Evolutionary conservation across 30 jellyfish, hydroid and myxozoan genomes (phyloP).

Genomic region (Mastigias papua): DNA sequence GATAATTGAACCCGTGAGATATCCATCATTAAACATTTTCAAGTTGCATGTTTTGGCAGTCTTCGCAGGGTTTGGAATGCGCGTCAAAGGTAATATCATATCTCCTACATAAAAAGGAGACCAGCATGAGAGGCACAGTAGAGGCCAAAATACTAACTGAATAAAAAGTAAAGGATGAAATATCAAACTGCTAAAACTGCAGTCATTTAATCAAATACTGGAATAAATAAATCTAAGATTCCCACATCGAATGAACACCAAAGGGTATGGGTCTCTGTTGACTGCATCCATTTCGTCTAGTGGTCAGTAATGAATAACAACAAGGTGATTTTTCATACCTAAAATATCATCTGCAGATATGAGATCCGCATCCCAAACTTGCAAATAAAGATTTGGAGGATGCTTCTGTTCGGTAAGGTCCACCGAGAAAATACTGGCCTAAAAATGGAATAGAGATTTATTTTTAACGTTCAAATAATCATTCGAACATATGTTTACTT

Average conservation of each 20-base stretch:
- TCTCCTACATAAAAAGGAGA: constrained; percentile 74
- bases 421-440: constrained; percentile 90
- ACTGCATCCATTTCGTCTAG: too few species aligned
- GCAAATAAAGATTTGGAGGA: constrained; percentile 88
- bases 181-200: too few species aligned
- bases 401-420: constrained; percentile 94
- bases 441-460: neutral
- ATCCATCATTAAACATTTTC: constrained; percentile 63
- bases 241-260: too few species aligned
- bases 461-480: too few species aligned
- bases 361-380: constrained; percentile 99
- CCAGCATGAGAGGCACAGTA: neutral
- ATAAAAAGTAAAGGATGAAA: neutral
- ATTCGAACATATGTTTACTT: too few species aligned
- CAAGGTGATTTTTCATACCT: constrained; percentile 50
- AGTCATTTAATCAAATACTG: too few species aligned
- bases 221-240: too few species aligned
- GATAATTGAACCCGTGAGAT: constrained; percentile 74
- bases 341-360: constrained; percentile 93
- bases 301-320: neutral
- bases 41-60: constrained; percentile 79
- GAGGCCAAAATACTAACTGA: too few species aligned
- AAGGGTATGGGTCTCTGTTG: too few species aligned
- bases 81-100: constrained; percentile 66
- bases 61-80: constrained; percentile 90